Base-by-base conservation (phyloP, 2,113 vertebrate genomes). In the Saguinus imperator region DNA sequence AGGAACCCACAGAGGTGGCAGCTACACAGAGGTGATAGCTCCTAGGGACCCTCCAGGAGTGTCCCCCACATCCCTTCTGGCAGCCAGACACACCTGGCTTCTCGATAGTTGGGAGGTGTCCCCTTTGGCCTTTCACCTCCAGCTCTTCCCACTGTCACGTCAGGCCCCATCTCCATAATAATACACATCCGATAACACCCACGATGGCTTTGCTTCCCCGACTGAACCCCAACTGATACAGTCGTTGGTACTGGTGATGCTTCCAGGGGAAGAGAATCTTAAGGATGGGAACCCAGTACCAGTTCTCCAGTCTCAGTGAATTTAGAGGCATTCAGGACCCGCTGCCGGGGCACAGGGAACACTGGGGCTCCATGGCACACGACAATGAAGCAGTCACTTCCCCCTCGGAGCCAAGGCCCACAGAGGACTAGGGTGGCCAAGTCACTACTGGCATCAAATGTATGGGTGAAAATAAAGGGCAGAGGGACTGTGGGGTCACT, bases 221-320 rank as follows among this genome's bases (percentile, higher is more conserved):
- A 5, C 25, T 10, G 0, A 72, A 18, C 0, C 3, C 1, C 13
- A 23, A 5, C 29, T 16, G 20, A 8, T 9, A 12, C 4, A 11
- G 55, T 21, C 16, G 8, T 10, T 35, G 37, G 70, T 1, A 0
- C 18, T 5, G 37, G 25, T 0, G 8, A 13, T 7, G 7, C 40
- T 48, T 72, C 61, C 6, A 1, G 23, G n/a, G n/a, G 12, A 11
- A 43, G 45, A 68, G 35, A 35, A 21, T 35, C 40, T 70, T 23
- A 20, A 45, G 25, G 20, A 48, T 8, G 35, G 21, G 50, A 75
- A 8, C 1, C 18, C 20, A 70, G 27, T n/a, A 3, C 18, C 21
- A 0, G 48, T 13, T 25, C 17, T 81, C 48, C 1, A 9, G 58
- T 25, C 72, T 14, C 8, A 48, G 86, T 5, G 10, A 45, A 20